Conservation (phyloP, 2,797 vertebrate genomes). For the Scomberomorus guttatus region DNA sequence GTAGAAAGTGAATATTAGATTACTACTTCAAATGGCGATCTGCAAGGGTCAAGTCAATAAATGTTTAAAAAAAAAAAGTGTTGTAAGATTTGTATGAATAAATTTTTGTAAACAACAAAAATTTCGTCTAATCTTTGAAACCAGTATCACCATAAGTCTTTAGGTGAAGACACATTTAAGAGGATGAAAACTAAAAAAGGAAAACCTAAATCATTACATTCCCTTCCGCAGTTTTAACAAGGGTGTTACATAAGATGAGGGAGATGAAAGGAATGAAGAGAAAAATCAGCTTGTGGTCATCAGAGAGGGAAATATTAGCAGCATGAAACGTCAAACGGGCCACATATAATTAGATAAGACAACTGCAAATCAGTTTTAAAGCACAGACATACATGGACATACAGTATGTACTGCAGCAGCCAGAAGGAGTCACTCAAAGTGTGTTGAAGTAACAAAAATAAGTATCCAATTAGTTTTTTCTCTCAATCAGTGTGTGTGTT, state of each 20-base stretch:
- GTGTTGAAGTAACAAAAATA: constrained; percentile 10
- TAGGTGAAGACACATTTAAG: constrained; percentile 29
- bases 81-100: constrained; percentile 99
- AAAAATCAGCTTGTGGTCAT: constrained; percentile 9
- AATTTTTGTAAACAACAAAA: constrained; percentile 98
- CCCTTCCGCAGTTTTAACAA: constrained; percentile 6
- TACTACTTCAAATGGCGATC: constrained; percentile 88
- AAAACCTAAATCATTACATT: constrained; percentile 12
- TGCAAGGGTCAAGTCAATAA: constrained; percentile 92
- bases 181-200: constrained; percentile 13
- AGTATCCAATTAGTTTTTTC: background rate
- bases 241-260: constrained; percentile 18
- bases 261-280: constrained; percentile 1
- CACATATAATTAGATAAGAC: constrained; percentile 10
- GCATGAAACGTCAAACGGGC: constrained; percentile 7
- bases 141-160: constrained; percentile 52
- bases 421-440: background rate
- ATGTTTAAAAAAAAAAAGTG: constrained; percentile 92
- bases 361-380: constrained; percentile 4
- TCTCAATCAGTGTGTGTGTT: constrained; percentile 7
- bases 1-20: constrained; percentile 82
- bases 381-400: background rate
- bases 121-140: constrained; percentile 94
- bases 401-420: background rate
- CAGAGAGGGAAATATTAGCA: constrained; percentile 7